Evolutionary conservation across 2,888 invertebrate species (phyloP), one percentile per base, ranked within the genome.

Genomic region (Polyommatus iphigenia): DNA sequence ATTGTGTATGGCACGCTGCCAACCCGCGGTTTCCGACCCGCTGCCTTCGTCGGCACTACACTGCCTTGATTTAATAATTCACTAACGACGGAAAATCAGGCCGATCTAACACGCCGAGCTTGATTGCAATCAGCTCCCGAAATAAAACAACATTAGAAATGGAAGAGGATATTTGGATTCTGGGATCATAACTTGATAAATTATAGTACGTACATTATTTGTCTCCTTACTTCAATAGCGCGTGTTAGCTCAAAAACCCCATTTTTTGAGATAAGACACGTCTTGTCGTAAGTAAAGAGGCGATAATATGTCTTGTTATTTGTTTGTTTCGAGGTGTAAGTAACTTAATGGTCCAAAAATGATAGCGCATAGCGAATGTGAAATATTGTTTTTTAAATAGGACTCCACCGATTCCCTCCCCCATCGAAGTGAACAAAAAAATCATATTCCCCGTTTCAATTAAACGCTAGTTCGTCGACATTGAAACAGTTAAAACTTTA

Each of bases 1-100:
- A 83, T 85, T 84, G 85, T 86, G 86, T 85, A 87, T 91, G 91
- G 92, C 92, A 82, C 81, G 79, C 80, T 88, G 92, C 92, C 92
- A 92, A 88, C 83, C 81, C 84, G 87, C 85, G 86, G 87, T 87
- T 87, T 87, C 85, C 87, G 79, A 80, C 79, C 81, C 81, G 81
- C 79, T 83, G 83, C 81, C 81, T 81, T 79, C 78, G 78, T 79
- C 79, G 78, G 78, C 77, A 71, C 54, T 41, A 36, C 71, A 72
- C 57, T 24, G 59, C 59, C 78, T 78, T 78, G 78, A 78, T 78
- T 78, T 73, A 78, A 73, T 78, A 59, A 78, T 78, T 76, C 41
- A 76, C 76, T 72, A 73, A 73, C 71, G 77, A 77, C 46, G 41
- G 73, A 46, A 73, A 73, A 73, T 73, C 46, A 32, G 41, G 46